Percentiles rank a stretch among this genome's conserved stretches.
phyloP scores from a whole-genome alignment of 2,113 vertebrate species.

The Thymallus thymallus region DNA sequence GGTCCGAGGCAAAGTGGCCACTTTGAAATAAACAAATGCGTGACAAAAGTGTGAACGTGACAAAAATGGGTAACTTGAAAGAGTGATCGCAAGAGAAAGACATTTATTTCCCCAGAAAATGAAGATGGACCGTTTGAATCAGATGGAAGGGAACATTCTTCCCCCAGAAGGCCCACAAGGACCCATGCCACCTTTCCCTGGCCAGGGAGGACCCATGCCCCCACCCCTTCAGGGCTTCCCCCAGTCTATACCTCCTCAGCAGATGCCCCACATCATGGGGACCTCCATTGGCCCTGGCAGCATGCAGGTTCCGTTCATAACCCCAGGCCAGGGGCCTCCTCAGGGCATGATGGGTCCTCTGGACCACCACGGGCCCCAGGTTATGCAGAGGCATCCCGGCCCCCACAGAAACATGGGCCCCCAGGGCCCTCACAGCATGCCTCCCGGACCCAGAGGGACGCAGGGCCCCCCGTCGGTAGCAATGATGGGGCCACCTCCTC shows the following conservation, averaged over 20 bases:
- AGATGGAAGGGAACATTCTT: conserved; percentile 78
- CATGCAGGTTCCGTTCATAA: too few relatives aligned
- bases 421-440: conserved; percentile 80
- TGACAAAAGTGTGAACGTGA: too few relatives aligned
- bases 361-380: conserved; percentile 89
- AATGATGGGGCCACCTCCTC: conserved; percentile 61
- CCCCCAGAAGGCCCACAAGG: conserved; percentile 81
- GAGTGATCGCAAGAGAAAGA: too few relatives aligned
- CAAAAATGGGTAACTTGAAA: too few relatives aligned
- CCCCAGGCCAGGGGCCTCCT: too few relatives aligned
- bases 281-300: too few relatives aligned
- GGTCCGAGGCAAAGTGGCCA: not conserved
- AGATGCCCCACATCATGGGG: conserved; percentile 91
- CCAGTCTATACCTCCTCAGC: conserved; percentile 86
- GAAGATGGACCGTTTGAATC: conserved; percentile 93
- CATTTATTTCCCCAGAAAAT: conserved; percentile 78
- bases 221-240: conserved; percentile 89
- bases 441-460: conserved; percentile 75
- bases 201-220: conserved; percentile 81
- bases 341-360: conserved; percentile 92
- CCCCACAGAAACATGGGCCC: conserved; percentile 88
- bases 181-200: conserved; percentile 81
- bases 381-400: conserved; percentile 88
- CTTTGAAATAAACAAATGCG: too few relatives aligned
- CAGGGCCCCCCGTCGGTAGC: conserved; percentile 73